These are phyloP conservation scores for Eciton burchellii DNA, from an alignment of 1,140 invertebrate species.

Conservation along the genomic window DNA sequence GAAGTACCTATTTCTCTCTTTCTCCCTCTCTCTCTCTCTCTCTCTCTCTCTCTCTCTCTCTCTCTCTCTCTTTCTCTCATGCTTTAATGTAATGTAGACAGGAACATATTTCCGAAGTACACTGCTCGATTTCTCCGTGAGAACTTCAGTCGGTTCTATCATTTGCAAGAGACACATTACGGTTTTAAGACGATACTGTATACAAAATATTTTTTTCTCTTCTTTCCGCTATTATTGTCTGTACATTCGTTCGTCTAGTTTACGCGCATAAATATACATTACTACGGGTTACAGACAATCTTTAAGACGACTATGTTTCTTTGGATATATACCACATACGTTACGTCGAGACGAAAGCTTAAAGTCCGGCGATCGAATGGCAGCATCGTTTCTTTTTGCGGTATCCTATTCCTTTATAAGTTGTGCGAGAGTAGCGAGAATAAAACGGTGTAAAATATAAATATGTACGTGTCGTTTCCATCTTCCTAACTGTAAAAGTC, in stretches of 20 bases:
- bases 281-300: constrained; percentile 23
- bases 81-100: constrained; percentile 5
- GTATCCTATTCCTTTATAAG: constrained; percentile 24
- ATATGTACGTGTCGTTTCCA: neutral
- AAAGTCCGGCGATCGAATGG: constrained; percentile 30
- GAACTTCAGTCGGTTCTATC: constrained; percentile 7
- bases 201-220: constrained; percentile 49
- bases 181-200: constrained; percentile 21
- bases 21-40: constrained; percentile 3
- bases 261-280: constrained; percentile 4
- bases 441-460: constrained; percentile 40
- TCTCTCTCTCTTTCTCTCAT: constrained; percentile 1
- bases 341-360: constrained; percentile 16
- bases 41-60: neutral
- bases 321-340: neutral
- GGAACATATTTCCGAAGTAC: constrained; percentile 41
- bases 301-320: constrained; percentile 19
- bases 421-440: constrained; percentile 11
- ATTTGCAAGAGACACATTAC: constrained; percentile 8
- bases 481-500: constrained; percentile 46
- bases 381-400: constrained; percentile 17
- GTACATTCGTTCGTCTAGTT: constrained; percentile 15
- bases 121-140: constrained; percentile 4
- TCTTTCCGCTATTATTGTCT: constrained; percentile 44
- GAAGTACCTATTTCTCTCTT: neutral